Evolutionary conservation across 1,140 invertebrate genomes (phyloP).

Genomic region (Bradynema listronoti): DNA sequence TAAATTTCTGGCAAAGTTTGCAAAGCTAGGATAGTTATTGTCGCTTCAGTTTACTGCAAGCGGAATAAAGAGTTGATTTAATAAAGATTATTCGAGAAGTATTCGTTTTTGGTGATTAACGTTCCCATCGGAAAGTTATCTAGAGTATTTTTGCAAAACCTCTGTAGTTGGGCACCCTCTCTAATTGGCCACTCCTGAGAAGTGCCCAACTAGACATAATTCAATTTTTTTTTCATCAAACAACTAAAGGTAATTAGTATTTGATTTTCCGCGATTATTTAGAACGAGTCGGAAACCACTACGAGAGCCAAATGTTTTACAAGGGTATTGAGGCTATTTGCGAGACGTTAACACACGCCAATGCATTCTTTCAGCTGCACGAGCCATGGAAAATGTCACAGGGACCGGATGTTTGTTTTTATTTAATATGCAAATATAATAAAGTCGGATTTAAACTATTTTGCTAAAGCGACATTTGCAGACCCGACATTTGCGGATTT

Average conservation of each 20-base stretch:
- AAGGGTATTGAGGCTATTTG: constrained; percentile 74
- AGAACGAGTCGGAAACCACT: constrained; percentile 63
- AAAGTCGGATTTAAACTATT: too few relatives aligned
- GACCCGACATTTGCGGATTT: too few relatives aligned
- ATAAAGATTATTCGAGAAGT: too few relatives aligned
- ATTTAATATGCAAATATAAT: not conserved
- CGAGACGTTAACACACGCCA: constrained; percentile 68
- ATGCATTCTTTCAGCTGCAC: constrained; percentile 75
- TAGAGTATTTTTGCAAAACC: constrained; percentile 10
- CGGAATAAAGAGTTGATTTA: too few relatives aligned
- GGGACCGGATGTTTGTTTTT: constrained; percentile 27
- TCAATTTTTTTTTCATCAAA: not conserved
- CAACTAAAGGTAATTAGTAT: too few relatives aligned
- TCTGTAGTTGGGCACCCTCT: not conserved
- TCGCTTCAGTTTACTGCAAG: too few relatives aligned
- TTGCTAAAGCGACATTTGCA: too few relatives aligned
- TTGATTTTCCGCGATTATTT: too few relatives aligned
- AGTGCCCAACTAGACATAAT: not conserved
- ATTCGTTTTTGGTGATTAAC: too few relatives aligned
- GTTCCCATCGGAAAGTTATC: too few relatives aligned
- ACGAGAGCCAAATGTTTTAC: constrained; percentile 74
- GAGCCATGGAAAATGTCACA: constrained; percentile 81
- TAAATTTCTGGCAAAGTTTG: too few relatives aligned
- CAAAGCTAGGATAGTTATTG: too few relatives aligned
- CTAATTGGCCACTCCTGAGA: not conserved